Base-by-base conservation (phyloP, 2,888 invertebrate genomes). In the Oeneis ivallda region DNA sequence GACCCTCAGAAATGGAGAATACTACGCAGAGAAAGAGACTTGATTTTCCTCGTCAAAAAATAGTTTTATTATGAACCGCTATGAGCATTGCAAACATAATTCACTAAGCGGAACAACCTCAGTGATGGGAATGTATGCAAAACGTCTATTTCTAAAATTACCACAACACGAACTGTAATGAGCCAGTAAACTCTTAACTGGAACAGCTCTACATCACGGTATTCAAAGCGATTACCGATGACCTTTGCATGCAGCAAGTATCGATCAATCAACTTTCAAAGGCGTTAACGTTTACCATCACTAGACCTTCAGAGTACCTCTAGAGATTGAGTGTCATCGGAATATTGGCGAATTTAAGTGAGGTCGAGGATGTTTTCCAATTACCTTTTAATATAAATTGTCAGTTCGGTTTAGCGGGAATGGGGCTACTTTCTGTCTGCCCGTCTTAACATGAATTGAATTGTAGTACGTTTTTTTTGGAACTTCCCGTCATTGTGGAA, bases 221-320 rank as follows among this genome's bases (percentile, higher is more conserved):
- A 32, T 58, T 58, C 57, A 45, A 53, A 41, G 39, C 32, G 43
- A 58, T 58, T 58, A 58, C 57, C 57, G 32, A 58, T 58, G 57
- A 58, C 57, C 57, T 58, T 58, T 58, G 9, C 26, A 13, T 58
- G 8, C 43, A 13, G 17, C 7, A n/a, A 11, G 57, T 43, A 47
- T 39, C 62, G 17, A 62, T 62, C 54, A 39, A 62, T 62, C 56
- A 62, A 56, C 54, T 62, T 62, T 62, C 57, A 45, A 57, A 56
- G 54, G 62, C 54, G 62, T 62, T 62, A 47, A 47, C 53, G 45
- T 56, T 62, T 47, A 19, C 34, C 47, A 56, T 62, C 47, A 62
- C 57, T 17, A 41, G 56, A 43, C 37, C 37, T 37, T 37, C 7
- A 37, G 13, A 32, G 15, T n/a, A 57, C 41, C 39, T 5, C 34